Evolutionary conservation across 2,888 invertebrate genomes (phyloP).

Genomic region (Eupithecia tripunctaria): DNA sequence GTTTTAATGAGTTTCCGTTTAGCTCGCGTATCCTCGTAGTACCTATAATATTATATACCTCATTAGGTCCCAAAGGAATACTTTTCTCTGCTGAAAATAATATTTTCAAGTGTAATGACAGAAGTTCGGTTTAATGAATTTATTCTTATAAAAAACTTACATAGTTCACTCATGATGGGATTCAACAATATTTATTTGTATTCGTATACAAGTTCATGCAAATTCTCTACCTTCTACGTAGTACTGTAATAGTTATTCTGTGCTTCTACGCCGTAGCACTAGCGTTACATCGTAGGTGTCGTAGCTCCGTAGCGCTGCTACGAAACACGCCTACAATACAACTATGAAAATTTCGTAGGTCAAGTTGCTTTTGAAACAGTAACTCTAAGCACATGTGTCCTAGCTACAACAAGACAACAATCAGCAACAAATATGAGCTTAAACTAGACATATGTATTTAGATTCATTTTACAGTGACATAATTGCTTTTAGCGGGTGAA

Average conservation of each 20-base stretch:
- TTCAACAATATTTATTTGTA: too few relatives aligned
- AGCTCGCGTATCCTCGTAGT: constrained; percentile 20
- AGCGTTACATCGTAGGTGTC: constrained; percentile 42
- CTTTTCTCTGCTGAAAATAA: not conserved
- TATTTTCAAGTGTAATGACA: not conserved
- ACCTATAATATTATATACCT: too few relatives aligned
- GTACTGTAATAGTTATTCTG: not conserved
- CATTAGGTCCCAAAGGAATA: constrained; percentile 5
- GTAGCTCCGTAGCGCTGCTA: constrained; percentile 53
- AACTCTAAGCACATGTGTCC: not conserved
- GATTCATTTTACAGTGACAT: too few relatives aligned
- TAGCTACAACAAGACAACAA: not conserved
- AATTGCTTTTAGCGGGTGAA: too few relatives aligned
- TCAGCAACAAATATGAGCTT: not conserved
- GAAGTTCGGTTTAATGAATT: too few relatives aligned
- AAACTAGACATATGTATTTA: too few relatives aligned
- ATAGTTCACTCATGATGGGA: too few relatives aligned
- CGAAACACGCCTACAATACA: constrained; percentile 27
- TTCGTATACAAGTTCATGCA: not conserved
- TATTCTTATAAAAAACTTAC: too few relatives aligned
- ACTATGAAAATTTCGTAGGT: constrained; percentile 32
- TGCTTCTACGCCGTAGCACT: constrained; percentile 11
- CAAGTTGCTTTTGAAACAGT: not conserved
- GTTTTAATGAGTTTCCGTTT: constrained; percentile 31
- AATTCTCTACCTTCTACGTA: not conserved